These are phyloP conservation scores for Dendrolimus punctatus DNA, from an alignment of 1,140 invertebrate genomes.

Conservation along the genomic window DNA sequence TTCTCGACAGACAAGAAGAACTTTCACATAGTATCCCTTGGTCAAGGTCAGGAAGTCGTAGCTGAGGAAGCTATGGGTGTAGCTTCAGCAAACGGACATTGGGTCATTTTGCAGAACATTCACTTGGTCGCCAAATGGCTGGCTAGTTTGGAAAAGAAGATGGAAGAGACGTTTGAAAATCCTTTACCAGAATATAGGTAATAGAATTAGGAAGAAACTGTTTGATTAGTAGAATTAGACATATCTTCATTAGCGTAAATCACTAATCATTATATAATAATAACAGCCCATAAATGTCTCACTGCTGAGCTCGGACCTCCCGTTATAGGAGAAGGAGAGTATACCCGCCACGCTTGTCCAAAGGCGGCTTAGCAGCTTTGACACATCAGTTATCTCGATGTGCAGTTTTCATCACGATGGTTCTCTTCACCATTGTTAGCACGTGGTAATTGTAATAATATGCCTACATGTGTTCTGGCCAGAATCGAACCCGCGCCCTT, in stretches of 20 bases:
- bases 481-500: too few relatives aligned
- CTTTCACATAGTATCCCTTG: constrained; percentile 94
- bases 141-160: constrained; percentile 89
- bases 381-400: too few relatives aligned
- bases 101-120: constrained; percentile 94
- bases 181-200: constrained; percentile 80
- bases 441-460: too few relatives aligned
- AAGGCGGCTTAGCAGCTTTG: too few relatives aligned
- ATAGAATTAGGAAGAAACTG: background rate
- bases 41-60: constrained; percentile 94
- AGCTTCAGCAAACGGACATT: constrained; percentile 86
- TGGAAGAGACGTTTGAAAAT: constrained; percentile 83
- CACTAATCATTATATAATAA: too few relatives aligned
- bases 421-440: too few relatives aligned
- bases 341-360: too few relatives aligned
- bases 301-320: too few relatives aligned
- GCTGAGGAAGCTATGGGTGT: constrained; percentile 90
- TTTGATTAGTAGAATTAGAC: background rate
- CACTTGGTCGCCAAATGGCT: constrained; percentile 94
- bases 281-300: too few relatives aligned
- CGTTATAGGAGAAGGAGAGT: too few relatives aligned
- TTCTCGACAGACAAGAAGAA: constrained; percentile 86
- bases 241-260: background rate
- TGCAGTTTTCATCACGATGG: too few relatives aligned
- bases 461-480: too few relatives aligned